A percentile compares a stretch with the other conserved stretches of the same genome.
These are phyloP conservation scores for Martes martes DNA, from an alignment of 2,113 vertebrate species.

Conservation along the genomic window DNA sequence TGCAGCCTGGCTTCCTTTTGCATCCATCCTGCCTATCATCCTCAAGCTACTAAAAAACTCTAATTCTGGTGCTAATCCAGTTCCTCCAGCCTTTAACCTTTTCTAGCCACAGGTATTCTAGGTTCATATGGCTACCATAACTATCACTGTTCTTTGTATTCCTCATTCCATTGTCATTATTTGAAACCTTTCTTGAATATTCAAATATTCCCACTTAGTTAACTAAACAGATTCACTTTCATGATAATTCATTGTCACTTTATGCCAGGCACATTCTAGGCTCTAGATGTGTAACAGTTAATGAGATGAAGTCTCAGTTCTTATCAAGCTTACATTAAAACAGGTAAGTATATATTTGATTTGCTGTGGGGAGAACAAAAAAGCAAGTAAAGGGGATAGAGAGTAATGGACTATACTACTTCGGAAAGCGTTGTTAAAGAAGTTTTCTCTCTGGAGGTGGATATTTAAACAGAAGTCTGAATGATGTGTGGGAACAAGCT, in stretches of 20 bases:
- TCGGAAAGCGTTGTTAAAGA: not conserved
- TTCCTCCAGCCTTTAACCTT: not conserved
- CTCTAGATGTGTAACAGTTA: not conserved
- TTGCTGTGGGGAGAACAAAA: not conserved
- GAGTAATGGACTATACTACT: not conserved
- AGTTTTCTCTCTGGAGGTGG: not conserved
- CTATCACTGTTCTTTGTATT: not conserved
- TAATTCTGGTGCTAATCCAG: not conserved
- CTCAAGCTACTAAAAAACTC: not conserved
- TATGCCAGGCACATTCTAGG: not conserved
- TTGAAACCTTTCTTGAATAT: not conserved
- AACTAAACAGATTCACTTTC: not conserved
- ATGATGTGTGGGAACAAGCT: not conserved
- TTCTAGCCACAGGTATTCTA: not conserved
- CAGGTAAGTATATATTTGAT: conserved; percentile 13
- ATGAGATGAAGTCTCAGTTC: not conserved
- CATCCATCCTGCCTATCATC: not conserved
- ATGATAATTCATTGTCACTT: not conserved
- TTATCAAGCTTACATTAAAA: not conserved
- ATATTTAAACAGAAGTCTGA: not conserved
- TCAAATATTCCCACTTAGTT: not conserved
- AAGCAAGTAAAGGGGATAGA: not conserved
- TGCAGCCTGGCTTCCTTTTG: not conserved
- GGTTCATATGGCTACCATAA: not conserved
- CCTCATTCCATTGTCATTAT: not conserved